Conservation (phyloP, 2,888 invertebrate species). For the Eilema depressum region DNA sequence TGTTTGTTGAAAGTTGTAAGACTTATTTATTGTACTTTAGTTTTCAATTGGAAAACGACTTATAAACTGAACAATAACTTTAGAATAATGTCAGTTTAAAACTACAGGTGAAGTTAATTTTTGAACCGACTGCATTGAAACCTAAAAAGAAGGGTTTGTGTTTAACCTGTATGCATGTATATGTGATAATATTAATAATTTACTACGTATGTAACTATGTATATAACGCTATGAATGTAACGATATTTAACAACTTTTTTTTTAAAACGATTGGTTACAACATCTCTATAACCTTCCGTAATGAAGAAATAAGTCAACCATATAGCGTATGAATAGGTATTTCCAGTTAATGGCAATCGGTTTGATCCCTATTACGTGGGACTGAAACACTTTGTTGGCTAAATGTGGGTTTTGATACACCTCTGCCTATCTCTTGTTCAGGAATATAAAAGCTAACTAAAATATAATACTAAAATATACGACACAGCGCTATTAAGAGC, state of each 20-base stretch:
- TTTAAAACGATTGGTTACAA: neutral
- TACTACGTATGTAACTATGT: no score
- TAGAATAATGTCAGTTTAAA: neutral
- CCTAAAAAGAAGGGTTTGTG: neutral
- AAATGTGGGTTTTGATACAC: no score
- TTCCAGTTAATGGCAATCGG: neutral
- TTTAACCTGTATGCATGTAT: neutral
- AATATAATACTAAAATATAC: neutral
- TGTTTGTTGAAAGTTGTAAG: constrained; percentile 10
- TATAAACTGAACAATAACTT: neutral
- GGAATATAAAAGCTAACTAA: no score
- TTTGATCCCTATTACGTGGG: neutral
- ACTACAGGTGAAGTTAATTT: neutral
- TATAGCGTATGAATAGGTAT: neutral
- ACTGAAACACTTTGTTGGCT: no score
- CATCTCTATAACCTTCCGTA: neutral
- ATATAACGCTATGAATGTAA: no score
- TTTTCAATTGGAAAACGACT: constrained; percentile 17
- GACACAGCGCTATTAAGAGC: no score
- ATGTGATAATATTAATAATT: no score
- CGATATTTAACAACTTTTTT: no score
- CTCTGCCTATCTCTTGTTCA: no score
- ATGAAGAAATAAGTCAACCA: neutral
- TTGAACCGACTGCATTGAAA: no score
- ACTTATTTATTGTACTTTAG: constrained; percentile 11